Conservation (phyloP, 2,888 invertebrate species). For the Sepiola atlantica region DNA sequence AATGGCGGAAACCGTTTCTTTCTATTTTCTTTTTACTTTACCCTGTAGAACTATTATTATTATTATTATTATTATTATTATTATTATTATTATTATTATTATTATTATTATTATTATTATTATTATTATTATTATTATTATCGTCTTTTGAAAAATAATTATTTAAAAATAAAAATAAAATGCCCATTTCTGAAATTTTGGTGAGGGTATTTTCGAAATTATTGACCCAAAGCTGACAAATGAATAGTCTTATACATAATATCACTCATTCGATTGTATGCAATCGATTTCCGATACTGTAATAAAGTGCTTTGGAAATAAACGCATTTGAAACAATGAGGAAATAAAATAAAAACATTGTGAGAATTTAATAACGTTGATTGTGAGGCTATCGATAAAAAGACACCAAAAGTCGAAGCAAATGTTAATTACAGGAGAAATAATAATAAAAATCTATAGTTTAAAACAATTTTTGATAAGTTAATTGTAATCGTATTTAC, state of each 20-base stretch:
- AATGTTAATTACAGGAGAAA: not conserved
- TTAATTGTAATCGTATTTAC: not conserved
- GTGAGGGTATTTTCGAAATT: not conserved
- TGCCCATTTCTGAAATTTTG: not conserved
- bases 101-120: no score
- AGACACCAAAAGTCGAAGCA: not conserved
- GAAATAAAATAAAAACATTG: not conserved
- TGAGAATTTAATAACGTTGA: not conserved
- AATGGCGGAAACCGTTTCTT: not conserved
- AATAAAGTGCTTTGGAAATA: conserved; percentile 32
- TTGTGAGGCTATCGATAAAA: not conserved
- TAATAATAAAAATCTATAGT: not conserved
- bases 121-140: conserved; percentile 12
- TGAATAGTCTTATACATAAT: not conserved
- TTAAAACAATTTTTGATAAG: not conserved
- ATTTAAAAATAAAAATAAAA: no score
- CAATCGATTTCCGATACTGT: not conserved
- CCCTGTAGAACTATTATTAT: not conserved
- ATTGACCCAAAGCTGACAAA: conserved; percentile 32
- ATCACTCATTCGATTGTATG: not conserved
- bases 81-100: no score
- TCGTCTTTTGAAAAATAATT: not conserved
- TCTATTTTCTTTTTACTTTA: not conserved
- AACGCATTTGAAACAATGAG: not conserved
- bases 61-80: no score